A percentile compares a stretch with the other conserved stretches of the same genome.
phyloP scores from a whole-genome alignment of 2,113 vertebrate genomes.

The Melospiza melodia region DNA sequence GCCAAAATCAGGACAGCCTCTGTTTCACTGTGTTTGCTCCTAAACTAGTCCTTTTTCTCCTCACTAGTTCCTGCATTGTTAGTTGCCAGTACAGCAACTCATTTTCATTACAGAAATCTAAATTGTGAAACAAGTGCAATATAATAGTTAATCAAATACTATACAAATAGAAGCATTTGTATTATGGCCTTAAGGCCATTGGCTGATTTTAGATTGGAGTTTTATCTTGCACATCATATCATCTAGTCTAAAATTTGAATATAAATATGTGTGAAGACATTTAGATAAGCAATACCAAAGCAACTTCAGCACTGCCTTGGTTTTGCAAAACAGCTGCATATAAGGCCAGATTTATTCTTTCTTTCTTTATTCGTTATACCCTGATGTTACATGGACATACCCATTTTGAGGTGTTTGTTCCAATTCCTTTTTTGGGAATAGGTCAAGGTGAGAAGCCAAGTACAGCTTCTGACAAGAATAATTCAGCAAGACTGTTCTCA shows the following conservation, averaged over 20 bases:
- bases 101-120: conserved; percentile 15
- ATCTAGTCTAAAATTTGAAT: conserved; percentile 16
- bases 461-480: conserved; percentile 23
- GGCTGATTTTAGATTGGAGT: background rate
- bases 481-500: background rate
- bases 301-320: background rate
- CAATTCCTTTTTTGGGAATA: background rate
- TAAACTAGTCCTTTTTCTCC: background rate
- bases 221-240: conserved; percentile 37
- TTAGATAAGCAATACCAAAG: background rate
- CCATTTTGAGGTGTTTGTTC: background rate
- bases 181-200: conserved; percentile 6
- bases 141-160: conserved; percentile 29
- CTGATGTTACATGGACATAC: background rate
- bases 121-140: background rate
- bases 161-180: conserved; percentile 13
- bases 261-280: background rate
- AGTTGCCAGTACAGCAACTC: background rate
- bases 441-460: background rate
- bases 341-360: background rate
- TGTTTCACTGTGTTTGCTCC: background rate
- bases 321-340: background rate
- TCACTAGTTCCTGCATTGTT: background rate
- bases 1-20: background rate
- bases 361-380: background rate